Evolutionary conservation across 2,888 invertebrate genomes (phyloP), one percentile per base, ranked within the genome.

Genomic region (Empis stercorea): DNA sequence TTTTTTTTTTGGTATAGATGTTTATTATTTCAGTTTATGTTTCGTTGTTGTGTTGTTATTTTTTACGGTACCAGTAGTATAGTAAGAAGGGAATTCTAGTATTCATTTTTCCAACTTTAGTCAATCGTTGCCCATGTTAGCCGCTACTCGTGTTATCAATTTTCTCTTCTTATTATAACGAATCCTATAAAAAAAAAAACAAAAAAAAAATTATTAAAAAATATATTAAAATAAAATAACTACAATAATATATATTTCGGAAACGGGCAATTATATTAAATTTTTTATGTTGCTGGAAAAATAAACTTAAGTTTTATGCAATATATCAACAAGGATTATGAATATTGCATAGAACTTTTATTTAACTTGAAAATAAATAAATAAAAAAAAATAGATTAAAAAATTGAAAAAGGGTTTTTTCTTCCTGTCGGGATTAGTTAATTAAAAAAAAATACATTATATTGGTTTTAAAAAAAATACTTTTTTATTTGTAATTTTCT

Each of bases 121-220:
- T 69, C 64, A 65, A 67, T 68, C 68, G 67, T 67, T 63, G 62
- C 64, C 65, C 68, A 68, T 64, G 64, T 67, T 66, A 63, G 66
- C 61, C 62, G 61, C 60, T 64, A 65, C 68, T 68, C 62, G 68
- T 64, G 64, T 64, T 65, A n/a, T 50, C 43, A 46, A 15, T 63
- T 60, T 58, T 41, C 41, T 41, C 32, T 20, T 36, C 37, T 42
- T 41, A 14, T 27, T 11, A 9, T 15, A 30, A 15, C 5, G 13
- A 34, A 44, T 46, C 37, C 34, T 52, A 49, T 48, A 54, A 49
- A 61, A 45, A 47, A 51, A 53, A 44, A 43, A 43, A 20, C n/a
- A 34, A 23, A 20, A 10, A 34, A 3, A 34, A 34, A 34, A 32
- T 9, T 34, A 34, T 10, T n/a, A n/a, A 34, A n/a, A 34, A 34